Base-by-base conservation (phyloP, 2,113 vertebrate genomes). In the Xyrauchen texanus region DNA sequence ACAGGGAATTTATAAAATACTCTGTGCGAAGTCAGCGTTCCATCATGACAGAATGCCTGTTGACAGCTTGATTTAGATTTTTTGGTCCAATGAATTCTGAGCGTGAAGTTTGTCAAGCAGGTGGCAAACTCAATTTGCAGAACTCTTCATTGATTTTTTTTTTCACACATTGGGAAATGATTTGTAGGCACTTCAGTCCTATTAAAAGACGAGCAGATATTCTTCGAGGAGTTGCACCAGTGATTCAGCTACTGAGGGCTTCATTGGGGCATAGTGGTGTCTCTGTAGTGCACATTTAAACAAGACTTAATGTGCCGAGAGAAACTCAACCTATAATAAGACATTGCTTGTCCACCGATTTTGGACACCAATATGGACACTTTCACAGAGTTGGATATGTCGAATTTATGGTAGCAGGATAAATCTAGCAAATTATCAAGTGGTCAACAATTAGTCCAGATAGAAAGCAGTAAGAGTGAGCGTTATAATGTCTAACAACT, bases 191-290 rank as follows among this genome's bases (percentile, higher is more conserved):
- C 53, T 71, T 81, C 79, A 80, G 77, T 80, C 82, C 80, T 81
- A 82, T 70, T 88, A 89, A 90, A 90, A 90, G 21, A 34, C 1
- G 21, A 88, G 79, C 61, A 68, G 85, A 85, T 86, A 81, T 62
- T 86, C 21, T 84, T 92, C 91, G 91, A 91, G 86, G 83, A 91
- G 88, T 90, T 85, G 83, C 86, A 6, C 62, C 78, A 87, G 89
- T 89, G 87, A 88, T 90, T 92, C 90, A 91, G 85, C 86, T 77
- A 79, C 83, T 91, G 91, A 89, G 89, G 92, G 88, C 81, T 93
- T 94, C 91, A 93, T 88, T 87, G 85, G 75, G 86, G 87, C 86
- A 86, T 87, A 86, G 90, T 88, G 65, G 84, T 81, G 80, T 90
- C 89, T 82, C 81, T 89, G 84, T 83, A 88, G 87, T 88, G 88